Conservation (phyloP, 2,888 invertebrate genomes). For the Sepiola atlantica region DNA sequence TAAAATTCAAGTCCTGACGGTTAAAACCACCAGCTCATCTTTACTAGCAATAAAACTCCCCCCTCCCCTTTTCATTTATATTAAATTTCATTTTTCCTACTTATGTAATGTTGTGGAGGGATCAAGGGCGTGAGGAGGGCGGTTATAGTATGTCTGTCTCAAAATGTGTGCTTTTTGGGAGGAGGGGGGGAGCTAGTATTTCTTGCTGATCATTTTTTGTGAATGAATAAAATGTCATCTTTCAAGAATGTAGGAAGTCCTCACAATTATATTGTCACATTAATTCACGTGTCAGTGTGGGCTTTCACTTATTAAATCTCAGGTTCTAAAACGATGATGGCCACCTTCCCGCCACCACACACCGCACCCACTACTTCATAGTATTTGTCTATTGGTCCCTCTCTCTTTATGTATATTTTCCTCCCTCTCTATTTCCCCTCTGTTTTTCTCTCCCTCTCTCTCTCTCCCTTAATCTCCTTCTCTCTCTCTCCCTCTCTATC, state of each 20-base stretch:
- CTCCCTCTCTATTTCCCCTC: not conserved
- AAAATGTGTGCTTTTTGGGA: not conserved
- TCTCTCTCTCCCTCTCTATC: not conserved
- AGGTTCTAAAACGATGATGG: conserved; percentile 37
- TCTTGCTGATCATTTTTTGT: conserved; percentile 41
- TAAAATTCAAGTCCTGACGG: too few species aligned
- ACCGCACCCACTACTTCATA: not conserved
- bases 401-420: conserved; percentile 47
- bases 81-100: conserved; percentile 9
- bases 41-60: too few species aligned
- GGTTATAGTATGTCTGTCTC: not conserved
- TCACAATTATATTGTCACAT: conserved; percentile 25
- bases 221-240: conserved; percentile 44
- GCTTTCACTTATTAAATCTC: conserved; percentile 49
- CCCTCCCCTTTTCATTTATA: not conserved
- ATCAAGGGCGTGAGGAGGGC: not conserved
- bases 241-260: not conserved
- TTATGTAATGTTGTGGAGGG: not conserved
- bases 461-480: not conserved
- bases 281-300: not conserved
- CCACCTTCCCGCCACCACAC: not conserved
- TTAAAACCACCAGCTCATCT: too few species aligned
- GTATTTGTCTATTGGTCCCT: conserved; percentile 49
- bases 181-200: not conserved
- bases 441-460: not conserved